These are phyloP conservation scores for Tridacna gigas DNA, from an alignment of 2,888 invertebrate genomes.

Conservation along the genomic window DNA sequence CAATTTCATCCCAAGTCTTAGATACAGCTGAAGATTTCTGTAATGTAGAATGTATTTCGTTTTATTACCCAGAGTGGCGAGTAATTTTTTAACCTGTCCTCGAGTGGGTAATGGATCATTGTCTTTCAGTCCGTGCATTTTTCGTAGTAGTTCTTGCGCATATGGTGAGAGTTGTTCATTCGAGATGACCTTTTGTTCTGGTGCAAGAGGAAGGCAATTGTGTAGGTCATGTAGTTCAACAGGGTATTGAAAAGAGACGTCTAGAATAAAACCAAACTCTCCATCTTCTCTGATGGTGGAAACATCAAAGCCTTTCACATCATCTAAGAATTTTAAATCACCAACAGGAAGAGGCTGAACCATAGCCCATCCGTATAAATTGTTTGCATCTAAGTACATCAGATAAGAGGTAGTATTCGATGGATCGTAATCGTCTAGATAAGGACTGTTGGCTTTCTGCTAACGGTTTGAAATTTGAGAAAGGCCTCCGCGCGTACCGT, in stretches of 20 bases:
- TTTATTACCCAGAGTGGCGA: conserved; percentile 7
- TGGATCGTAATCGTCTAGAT: conserved; percentile 38
- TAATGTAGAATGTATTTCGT: conserved; percentile 57
- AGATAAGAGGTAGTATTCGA: conserved; percentile 30
- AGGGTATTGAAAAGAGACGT: conserved; percentile 30
- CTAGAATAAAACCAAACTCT: conserved; percentile 28
- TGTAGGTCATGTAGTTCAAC: conserved; percentile 22
- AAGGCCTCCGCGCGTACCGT: conserved; percentile 43
- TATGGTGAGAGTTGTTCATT: conserved; percentile 27
- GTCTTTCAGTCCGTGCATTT: conserved; percentile 16
- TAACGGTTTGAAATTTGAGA: conserved; percentile 45
- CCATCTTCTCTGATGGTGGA: conserved; percentile 26
- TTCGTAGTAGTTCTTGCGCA: conserved; percentile 24
- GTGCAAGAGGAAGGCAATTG: conserved; percentile 34
- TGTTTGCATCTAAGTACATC: conserved; percentile 49
- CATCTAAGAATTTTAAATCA: conserved; percentile 25
- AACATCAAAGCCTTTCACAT: conserved; percentile 25
- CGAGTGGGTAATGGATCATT: conserved; percentile 7
- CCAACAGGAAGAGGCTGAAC: conserved; percentile 25
- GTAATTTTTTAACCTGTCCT: conserved; percentile 1
- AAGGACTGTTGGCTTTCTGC: conserved; percentile 47
- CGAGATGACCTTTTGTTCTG: conserved; percentile 14
- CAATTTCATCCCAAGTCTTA: conserved; percentile 63
- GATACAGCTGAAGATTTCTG: conserved; percentile 72
- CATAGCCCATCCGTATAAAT: conserved; percentile 38